phyloP scores from a whole-genome alignment of 2,113 vertebrate genomes.

The Oreocharis arfaki region DNA sequence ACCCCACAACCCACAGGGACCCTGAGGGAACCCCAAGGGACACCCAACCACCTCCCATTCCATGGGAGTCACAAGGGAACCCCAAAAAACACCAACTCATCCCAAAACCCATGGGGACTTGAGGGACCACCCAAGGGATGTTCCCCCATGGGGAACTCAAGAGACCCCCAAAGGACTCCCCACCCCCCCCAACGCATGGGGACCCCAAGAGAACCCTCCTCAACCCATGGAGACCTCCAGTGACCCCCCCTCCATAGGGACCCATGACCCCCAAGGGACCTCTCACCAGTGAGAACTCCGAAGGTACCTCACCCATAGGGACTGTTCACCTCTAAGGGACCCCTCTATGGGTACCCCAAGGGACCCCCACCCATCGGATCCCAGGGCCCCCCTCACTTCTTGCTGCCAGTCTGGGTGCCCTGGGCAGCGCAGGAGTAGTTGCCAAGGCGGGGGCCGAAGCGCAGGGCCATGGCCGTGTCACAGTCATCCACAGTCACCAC shows the following conservation, averaged over 20 bases:
- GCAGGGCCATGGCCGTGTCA: constrained; percentile 84
- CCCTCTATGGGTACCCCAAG: neutral
- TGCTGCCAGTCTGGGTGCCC: constrained; percentile 89
- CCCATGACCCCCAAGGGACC: neutral
- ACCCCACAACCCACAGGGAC: neutral
- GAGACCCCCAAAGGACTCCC: neutral
- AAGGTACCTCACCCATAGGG: neutral
- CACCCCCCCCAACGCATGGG: neutral
- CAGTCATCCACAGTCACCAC: constrained; percentile 90
- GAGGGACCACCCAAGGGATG: neutral
- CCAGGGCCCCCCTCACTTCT: constrained; percentile 78
- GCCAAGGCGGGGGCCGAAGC: constrained; percentile 82
- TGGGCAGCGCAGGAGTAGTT: constrained; percentile 92
- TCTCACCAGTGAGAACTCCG: neutral
- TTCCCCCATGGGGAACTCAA: neutral
- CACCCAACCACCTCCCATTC: neutral
- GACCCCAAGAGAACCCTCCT: neutral
- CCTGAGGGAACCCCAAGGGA: neutral
- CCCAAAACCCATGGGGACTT: neutral
- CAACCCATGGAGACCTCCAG: neutral
- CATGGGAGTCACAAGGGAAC: neutral
- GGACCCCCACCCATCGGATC: neutral
- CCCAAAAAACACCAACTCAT: neutral
- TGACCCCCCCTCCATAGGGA: neutral
- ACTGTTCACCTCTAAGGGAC: neutral